Evolutionary conservation across 2,888 invertebrate species (phyloP), one percentile per base, ranked within the genome.

Genomic region (Tetanocera ferruginea): DNA sequence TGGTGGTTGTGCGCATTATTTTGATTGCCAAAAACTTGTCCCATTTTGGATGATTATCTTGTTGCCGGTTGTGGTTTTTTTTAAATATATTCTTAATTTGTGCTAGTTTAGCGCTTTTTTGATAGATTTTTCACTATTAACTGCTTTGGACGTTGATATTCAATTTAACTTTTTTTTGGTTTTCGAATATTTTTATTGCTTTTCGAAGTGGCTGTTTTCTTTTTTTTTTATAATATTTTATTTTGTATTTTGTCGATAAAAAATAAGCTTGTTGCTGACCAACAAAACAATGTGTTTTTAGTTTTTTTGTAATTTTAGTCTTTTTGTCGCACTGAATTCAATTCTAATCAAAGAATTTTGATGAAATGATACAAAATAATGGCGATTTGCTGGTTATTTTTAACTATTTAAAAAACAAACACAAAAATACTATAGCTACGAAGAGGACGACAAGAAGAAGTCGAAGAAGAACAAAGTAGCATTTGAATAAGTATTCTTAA

Each of bases 1-100:
- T 82, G 81, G 49, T 81, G 79, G 71, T 81, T 81, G 77, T 83
- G 81, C 23, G 81, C 78, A 66, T 82, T 79, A 74, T 83, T 82
- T 74, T 80, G 81, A 76, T 82, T 83, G 49, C 83, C 81, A 78
- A 83, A 83, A 79, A 82, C 82, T 71, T 83, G 83, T 19, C 83
- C 83, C 83, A 83, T 83, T 80, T 79, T 82, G 60, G 25, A 23
- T 8, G 69, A 23, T 49, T 23, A 19, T 67, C 23, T 67, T 60
- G 60, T 60, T 19, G 28, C 60, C 60, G 28, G 17, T 34, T 5
- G 5, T 25, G 28, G 5, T n/a, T n/a, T 64, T 25, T n/a, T 3
- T 64, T 37, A 14, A 11, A 34, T 31, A 4, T 64, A 5, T 34
- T 2, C n/a, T 34, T 34, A 34, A 19, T 34, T 64, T 31, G 31